phyloP scores from a whole-genome alignment of 1,140 invertebrate genomes.

The Lucilia cuprina region DNA sequence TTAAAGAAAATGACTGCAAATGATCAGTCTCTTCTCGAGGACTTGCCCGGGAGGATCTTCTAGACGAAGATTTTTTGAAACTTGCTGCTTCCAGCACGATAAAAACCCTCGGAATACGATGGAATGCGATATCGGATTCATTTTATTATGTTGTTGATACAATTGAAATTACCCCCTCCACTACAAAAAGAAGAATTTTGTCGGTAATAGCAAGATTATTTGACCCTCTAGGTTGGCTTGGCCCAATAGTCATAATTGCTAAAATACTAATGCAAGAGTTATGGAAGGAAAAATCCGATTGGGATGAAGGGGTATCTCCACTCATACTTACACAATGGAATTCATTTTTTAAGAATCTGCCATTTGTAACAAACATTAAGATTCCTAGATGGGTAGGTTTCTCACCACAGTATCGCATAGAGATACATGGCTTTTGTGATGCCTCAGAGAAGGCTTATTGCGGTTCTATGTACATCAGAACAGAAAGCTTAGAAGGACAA shows the following conservation, averaged over 20 bases:
- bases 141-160: constrained; percentile 5
- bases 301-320: background rate
- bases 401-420: background rate
- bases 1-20: constrained; percentile 6
- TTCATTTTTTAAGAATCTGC: background rate
- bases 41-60: background rate
- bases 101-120: constrained; percentile 12
- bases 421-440: constrained; percentile 27
- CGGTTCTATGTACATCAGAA: constrained; percentile 16
- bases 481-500: background rate
- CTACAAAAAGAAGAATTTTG: background rate
- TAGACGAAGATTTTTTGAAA: background rate
- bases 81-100: background rate
- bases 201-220: background rate
- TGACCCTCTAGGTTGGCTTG: constrained; percentile 22
- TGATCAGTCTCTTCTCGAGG: background rate
- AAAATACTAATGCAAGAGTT: constrained; percentile 39
- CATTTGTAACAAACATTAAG: background rate
- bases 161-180: background rate
- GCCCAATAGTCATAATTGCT: constrained; percentile 6
- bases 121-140: constrained; percentile 6
- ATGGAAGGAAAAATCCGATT: constrained; percentile 40
- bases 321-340: background rate
- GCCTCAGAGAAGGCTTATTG: constrained; percentile 25
- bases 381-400: background rate